phyloP scores from a whole-genome alignment of 2,888 invertebrate genomes.

The Thereva unica region DNA sequence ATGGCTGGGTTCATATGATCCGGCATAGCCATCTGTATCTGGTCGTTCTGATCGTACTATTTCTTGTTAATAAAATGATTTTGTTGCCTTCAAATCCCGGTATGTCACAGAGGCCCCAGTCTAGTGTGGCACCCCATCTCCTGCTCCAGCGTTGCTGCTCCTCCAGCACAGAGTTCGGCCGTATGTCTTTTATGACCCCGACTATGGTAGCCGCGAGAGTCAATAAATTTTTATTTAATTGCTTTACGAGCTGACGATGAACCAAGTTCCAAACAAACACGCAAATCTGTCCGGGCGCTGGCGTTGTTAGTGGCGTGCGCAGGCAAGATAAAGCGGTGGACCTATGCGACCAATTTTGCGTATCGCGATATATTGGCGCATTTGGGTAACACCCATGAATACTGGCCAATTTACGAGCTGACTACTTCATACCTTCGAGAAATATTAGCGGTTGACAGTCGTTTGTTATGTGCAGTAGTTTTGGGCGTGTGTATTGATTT shows the following conservation, averaged over 20 bases:
- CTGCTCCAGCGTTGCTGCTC: background rate
- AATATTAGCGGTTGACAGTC: too few relatives aligned
- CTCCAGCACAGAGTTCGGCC: constrained; percentile 5
- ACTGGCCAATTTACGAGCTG: constrained; percentile 43
- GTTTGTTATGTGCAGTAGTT: too few relatives aligned
- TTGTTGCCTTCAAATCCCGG: constrained; percentile 14
- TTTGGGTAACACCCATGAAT: constrained; percentile 38
- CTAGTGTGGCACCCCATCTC: background rate
- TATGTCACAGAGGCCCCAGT: constrained; percentile 20
- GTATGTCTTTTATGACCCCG: constrained; percentile 20
- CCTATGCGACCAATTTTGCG: constrained; percentile 16
- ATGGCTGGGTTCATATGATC: constrained; percentile 6
- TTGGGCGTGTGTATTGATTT: too few relatives aligned
- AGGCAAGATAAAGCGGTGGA: constrained; percentile 14
- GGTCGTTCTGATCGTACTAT: constrained; percentile 26
- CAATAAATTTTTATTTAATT: constrained; percentile 46
- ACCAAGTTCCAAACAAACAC: constrained; percentile 36
- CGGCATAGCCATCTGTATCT: constrained; percentile 14
- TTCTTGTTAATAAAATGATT: constrained; percentile 33
- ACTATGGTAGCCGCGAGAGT: constrained; percentile 45
- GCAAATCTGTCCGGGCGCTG: constrained; percentile 17
- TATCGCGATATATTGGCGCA: background rate
- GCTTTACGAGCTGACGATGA: constrained; percentile 46
- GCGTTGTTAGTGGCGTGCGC: constrained; percentile 5
- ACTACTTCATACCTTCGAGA: too few relatives aligned